Evolutionary conservation across 2,113 vertebrate genomes (phyloP).

Genomic region (Oryzias javanicus): DNA sequence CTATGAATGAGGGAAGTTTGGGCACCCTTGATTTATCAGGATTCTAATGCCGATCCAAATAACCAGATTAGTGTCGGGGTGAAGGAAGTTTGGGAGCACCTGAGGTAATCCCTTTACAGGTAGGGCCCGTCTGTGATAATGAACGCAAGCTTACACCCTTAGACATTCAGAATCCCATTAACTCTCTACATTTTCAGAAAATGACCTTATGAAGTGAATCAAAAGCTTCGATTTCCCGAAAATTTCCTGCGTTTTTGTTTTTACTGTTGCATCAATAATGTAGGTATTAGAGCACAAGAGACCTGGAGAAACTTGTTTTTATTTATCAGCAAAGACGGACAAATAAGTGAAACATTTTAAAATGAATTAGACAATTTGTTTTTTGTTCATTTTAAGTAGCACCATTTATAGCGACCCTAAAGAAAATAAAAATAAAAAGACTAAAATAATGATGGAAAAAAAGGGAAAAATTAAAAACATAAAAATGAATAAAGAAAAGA

Average conservation of each 20-base stretch:
- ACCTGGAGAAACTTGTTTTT: too few species aligned
- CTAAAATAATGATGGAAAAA: too few species aligned
- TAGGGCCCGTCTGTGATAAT: conserved; percentile 8
- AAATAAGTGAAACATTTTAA: too few species aligned
- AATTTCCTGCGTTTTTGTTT: not conserved
- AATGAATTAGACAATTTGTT: too few species aligned
- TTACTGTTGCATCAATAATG: not conserved
- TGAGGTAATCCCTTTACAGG: conserved; percentile 24
- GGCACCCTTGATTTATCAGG: not conserved
- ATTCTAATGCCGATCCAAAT: conserved; percentile 25
- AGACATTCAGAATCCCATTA: conserved; percentile 23
- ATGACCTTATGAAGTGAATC: not conserved
- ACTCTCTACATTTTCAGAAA: conserved; percentile 7
- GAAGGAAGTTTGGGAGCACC: conserved; percentile 6
- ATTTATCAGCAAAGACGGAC: too few species aligned
- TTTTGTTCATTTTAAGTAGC: too few species aligned
- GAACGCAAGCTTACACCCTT: conserved; percentile 23
- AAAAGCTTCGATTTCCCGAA: not conserved
- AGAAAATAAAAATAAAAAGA: too few species aligned
- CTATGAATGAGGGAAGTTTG: not conserved
- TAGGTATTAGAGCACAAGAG: too few species aligned
- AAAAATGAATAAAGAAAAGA: too few species aligned
- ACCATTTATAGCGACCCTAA: too few species aligned
- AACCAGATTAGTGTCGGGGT: conserved; percentile 29
- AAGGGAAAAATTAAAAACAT: too few species aligned